phyloP scores from a whole-genome alignment of 2,113 vertebrate genomes.

The Neolamprologus hecqui region DNA sequence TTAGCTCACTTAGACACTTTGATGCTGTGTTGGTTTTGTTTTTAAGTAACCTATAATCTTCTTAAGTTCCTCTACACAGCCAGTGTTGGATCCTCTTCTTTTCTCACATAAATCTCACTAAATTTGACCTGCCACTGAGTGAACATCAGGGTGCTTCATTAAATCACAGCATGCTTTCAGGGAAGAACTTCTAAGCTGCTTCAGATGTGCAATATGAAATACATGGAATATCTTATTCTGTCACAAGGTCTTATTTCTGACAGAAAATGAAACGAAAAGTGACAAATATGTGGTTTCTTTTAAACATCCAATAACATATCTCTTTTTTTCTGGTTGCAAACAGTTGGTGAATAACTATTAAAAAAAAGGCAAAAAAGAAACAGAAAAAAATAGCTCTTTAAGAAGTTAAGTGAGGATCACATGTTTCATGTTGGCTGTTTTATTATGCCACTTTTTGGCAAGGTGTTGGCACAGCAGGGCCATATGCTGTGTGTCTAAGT shows the following conservation, averaged over 20 bases:
- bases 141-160: not conserved
- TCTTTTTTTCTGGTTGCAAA: not conserved
- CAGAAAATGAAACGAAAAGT: not conserved
- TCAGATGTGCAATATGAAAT: not conserved
- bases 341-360: not conserved
- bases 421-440: not conserved
- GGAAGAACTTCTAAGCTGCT: not conserved
- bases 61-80: not conserved
- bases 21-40: not conserved
- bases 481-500: slow-evolving; percentile 42
- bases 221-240: not conserved
- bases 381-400: not conserved
- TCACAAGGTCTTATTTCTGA: not conserved
- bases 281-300: not conserved
- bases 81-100: not conserved
- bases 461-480: slow-evolving; percentile 29
- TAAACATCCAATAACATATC: not conserved
- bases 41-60: not conserved
- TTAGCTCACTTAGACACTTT: not conserved
- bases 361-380: not conserved
- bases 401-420: not conserved
- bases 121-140: not conserved
- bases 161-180: not conserved
- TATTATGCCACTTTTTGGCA: slow-evolving; percentile 9
- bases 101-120: not conserved